These are phyloP conservation scores for Hypsibius dujardini DNA, from an alignment of 1,140 invertebrate genomes.

Conservation along the genomic window DNA sequence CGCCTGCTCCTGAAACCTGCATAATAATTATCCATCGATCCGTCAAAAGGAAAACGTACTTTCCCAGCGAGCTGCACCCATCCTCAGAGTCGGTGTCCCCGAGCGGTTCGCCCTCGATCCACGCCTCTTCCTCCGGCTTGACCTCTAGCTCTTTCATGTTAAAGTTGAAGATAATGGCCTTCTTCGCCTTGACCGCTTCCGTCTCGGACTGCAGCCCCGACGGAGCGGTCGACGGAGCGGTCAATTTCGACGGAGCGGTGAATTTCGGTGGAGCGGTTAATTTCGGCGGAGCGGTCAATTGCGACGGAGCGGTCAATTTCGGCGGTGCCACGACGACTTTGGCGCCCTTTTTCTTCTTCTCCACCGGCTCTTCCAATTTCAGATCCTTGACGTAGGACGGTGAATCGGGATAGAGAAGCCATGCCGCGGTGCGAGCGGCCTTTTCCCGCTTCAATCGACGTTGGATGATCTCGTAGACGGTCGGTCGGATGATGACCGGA, in stretches of 20 bases:
- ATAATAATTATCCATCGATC: no score
- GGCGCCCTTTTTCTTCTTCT: background rate
- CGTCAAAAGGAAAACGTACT: background rate
- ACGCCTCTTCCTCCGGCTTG: background rate
- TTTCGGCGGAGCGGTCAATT: no score
- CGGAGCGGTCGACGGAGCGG: no score
- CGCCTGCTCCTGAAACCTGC: no score
- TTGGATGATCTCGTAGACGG: background rate
- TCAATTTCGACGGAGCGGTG: no score
- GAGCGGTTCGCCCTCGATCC: background rate
- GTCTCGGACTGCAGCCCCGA: no score
- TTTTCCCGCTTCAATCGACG: conserved; percentile 9
- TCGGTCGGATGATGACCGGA: background rate
- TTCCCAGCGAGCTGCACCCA: background rate
- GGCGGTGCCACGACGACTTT: no score
- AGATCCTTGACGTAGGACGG: background rate
- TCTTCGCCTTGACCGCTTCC: background rate
- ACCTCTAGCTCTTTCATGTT: background rate
- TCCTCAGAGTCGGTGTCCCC: background rate
- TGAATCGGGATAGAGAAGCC: background rate
- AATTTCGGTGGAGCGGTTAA: no score
- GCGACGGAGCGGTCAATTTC: no score
- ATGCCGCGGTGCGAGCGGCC: background rate
- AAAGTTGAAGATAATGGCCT: background rate
- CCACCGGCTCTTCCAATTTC: conserved; percentile 4